A percentile compares a stretch with the other conserved stretches of the same genome.
Conservation (phyloP, 2,797 vertebrate genomes). For the Spinus olivaceus region DNA sequence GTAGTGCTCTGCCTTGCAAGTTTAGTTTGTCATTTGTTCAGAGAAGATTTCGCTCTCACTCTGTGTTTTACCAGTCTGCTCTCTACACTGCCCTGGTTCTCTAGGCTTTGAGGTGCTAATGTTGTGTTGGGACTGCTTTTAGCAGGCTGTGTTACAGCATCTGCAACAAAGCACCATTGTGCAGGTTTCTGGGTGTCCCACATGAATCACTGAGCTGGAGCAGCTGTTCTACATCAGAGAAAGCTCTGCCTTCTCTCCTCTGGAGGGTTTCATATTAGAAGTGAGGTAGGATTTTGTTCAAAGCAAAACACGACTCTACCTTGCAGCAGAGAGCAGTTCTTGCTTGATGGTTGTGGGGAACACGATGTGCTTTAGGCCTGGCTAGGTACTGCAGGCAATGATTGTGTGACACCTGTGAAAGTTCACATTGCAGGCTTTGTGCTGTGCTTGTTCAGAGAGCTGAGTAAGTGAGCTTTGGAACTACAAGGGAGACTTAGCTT, state of each 20-base stretch:
- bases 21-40: background rate
- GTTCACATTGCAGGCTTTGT: background rate
- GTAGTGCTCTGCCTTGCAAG: background rate
- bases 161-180: background rate
- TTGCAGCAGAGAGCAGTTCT: background rate
- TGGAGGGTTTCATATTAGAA: background rate
- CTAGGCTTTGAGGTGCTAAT: background rate
- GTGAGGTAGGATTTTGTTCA: background rate
- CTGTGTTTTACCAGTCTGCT: background rate
- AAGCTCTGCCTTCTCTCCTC: background rate
- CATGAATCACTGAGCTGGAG: background rate
- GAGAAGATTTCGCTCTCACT: background rate
- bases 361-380: background rate
- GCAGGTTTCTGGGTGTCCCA: background rate
- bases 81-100: background rate
- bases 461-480: background rate
- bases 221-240: constrained; percentile 21
- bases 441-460: background rate
- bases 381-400: background rate
- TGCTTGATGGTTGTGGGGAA: background rate
- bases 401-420: background rate
- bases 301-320: background rate
- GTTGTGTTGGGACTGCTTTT: background rate
- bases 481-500: background rate
- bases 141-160: background rate